These are phyloP conservation scores for Harpalus rufipes DNA, from an alignment of 2,888 invertebrate species.

Conservation along the genomic window DNA sequence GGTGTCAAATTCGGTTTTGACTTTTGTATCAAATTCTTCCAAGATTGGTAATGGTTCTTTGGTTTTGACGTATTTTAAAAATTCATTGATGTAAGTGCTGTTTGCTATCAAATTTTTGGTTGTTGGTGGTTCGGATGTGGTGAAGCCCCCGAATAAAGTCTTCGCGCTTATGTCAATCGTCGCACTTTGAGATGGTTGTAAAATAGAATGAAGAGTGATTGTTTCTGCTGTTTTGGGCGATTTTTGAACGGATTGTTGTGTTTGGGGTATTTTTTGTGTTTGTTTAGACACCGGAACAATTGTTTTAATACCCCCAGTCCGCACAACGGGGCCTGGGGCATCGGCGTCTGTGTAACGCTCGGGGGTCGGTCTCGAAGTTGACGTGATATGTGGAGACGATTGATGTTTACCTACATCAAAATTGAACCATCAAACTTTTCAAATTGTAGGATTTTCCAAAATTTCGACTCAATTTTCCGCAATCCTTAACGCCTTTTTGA, in stretches of 20 bases:
- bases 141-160: not conserved
- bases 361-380: not conserved
- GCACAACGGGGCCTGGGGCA: slow-evolving; percentile 21
- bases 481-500: too few species aligned
- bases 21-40: not conserved
- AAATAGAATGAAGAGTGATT: not conserved
- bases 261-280: too few species aligned
- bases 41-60: not conserved
- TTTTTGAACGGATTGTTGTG: not conserved
- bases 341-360: not conserved
- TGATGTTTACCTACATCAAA: slow-evolving; percentile 1
- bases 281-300: slow-evolving; percentile 44
- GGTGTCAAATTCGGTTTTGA: not conserved
- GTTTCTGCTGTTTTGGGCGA: not conserved
- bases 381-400: not conserved
- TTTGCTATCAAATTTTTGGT: not conserved
- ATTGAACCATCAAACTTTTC: not conserved
- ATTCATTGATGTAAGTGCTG: slow-evolving; percentile 60
- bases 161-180: not conserved
- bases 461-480: too few species aligned
- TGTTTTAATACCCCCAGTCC: slow-evolving; percentile 56
- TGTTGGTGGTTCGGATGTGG: not conserved
- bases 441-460: too few species aligned
- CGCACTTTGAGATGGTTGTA: not conserved
- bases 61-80: slow-evolving; percentile 57